Evolutionary conservation across 2,888 invertebrate species (phyloP).

Genomic region (Abrostola tripartita): DNA sequence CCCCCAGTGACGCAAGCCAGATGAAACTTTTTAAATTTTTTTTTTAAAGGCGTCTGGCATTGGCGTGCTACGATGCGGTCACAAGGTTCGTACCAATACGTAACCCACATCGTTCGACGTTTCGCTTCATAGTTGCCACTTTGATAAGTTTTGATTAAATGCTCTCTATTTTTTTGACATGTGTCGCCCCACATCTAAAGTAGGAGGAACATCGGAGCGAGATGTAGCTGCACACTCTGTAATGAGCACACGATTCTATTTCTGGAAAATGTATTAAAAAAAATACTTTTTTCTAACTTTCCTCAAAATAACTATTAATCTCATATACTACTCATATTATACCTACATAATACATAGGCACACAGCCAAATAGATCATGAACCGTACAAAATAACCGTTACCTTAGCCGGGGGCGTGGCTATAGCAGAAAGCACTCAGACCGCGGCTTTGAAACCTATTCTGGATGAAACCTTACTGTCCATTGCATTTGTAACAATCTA

Average conservation of each 20-base stretch:
- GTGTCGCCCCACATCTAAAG: background rate
- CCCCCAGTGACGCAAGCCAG: constrained; percentile 71
- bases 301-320: too few species aligned
- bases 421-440: constrained; percentile 47
- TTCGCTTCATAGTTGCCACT: constrained; percentile 34
- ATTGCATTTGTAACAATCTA: constrained; percentile 23
- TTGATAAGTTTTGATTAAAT: constrained; percentile 40
- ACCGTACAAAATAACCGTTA: constrained; percentile 33
- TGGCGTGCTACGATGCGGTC: constrained; percentile 58
- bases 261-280: background rate
- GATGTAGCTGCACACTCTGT: background rate
- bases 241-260: background rate
- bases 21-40: constrained; percentile 64
- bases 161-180: constrained; percentile 16
- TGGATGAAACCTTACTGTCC: constrained; percentile 19
- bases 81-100: constrained; percentile 51
- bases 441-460: constrained; percentile 17
- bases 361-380: constrained; percentile 37
- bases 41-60: constrained; percentile 62
- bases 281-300: background rate
- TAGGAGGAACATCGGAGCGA: background rate
- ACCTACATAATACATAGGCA: constrained; percentile 10
- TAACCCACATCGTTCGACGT: constrained; percentile 57
- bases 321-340: background rate
- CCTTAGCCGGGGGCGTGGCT: constrained; percentile 41